These are phyloP conservation scores for Clanis bilineata DNA, from an alignment of 2,888 invertebrate genomes.

Conservation along the genomic window DNA sequence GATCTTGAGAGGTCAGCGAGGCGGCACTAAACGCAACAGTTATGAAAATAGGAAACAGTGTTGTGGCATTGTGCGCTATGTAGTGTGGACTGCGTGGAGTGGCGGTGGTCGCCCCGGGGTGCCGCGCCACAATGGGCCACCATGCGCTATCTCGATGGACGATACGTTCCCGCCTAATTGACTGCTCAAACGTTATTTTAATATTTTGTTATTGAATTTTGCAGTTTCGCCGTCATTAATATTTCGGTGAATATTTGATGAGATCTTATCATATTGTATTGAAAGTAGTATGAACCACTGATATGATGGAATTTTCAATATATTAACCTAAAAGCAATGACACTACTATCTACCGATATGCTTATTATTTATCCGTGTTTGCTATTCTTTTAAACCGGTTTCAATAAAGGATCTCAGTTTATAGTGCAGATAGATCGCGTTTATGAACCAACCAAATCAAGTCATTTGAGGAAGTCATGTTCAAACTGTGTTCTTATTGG, in stretches of 20 bases:
- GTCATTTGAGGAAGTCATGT: too few relatives aligned
- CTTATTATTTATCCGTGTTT: too few relatives aligned
- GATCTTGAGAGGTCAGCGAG: constrained; percentile 63
- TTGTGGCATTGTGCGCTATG: constrained; percentile 54
- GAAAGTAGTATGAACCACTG: background rate
- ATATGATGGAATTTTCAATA: too few relatives aligned
- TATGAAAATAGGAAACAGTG: constrained; percentile 74
- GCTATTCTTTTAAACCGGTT: too few relatives aligned
- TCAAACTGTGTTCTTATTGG: too few relatives aligned
- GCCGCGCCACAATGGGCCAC: constrained; percentile 76
- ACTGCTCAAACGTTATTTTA: constrained; percentile 78
- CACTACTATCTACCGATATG: too few relatives aligned
- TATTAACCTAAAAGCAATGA: too few relatives aligned
- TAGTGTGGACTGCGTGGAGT: constrained; percentile 52
- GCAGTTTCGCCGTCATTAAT: constrained; percentile 39
- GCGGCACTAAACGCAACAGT: constrained; percentile 71
- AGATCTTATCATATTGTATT: constrained; percentile 32
- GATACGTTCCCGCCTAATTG: constrained; percentile 79
- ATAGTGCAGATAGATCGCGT: too few relatives aligned
- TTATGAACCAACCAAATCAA: too few relatives aligned
- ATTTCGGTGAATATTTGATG: constrained; percentile 30
- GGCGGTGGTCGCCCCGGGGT: constrained; percentile 58
- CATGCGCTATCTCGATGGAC: constrained; percentile 79
- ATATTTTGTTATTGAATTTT: constrained; percentile 70
- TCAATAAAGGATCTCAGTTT: too few relatives aligned